Evolutionary conservation across 1,140 invertebrate genomes (phyloP).

Genomic region (Anastatus disparis): DNA sequence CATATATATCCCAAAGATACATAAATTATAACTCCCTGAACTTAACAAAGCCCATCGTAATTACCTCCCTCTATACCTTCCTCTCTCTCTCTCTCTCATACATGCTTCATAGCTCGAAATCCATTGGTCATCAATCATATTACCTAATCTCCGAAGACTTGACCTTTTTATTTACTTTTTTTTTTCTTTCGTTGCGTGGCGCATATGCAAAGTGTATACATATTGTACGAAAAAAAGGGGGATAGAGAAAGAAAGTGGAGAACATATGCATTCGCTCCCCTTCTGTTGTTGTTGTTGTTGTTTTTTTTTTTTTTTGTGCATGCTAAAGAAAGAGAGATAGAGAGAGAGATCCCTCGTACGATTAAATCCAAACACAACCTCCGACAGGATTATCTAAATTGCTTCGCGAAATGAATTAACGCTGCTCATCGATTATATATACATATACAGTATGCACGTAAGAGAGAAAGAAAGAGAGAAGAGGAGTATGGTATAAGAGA

Average conservation of each 20-base stretch:
- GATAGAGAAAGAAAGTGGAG: background rate
- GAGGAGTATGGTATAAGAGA: too few species aligned
- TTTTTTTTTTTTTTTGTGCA: too few species aligned
- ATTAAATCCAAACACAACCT: conserved; percentile 58
- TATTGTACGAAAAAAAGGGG: background rate
- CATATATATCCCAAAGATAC: background rate
- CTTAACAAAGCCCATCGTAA: conserved; percentile 36
- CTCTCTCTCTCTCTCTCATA: too few species aligned
- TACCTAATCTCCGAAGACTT: conserved; percentile 32
- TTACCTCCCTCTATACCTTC: too few species aligned
- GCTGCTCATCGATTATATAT: conserved; percentile 47
- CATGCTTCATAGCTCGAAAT: background rate
- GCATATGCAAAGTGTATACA: conserved; percentile 26
- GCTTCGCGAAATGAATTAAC: conserved; percentile 64
- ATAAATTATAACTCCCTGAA: conserved; percentile 30
- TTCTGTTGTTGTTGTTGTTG: conserved; percentile 45
- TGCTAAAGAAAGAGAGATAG: conserved; percentile 17
- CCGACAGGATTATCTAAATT: conserved; percentile 61
- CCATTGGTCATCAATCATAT: conserved; percentile 37
- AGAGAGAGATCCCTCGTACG: conserved; percentile 50
- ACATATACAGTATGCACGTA: background rate
- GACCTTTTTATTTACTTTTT: conserved; percentile 9
- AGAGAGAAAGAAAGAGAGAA: background rate
- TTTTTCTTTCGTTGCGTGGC: background rate
- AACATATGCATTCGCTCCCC: conserved; percentile 45